Conservation (phyloP, 2,113 vertebrate species). For the Thermophis baileyi region DNA sequence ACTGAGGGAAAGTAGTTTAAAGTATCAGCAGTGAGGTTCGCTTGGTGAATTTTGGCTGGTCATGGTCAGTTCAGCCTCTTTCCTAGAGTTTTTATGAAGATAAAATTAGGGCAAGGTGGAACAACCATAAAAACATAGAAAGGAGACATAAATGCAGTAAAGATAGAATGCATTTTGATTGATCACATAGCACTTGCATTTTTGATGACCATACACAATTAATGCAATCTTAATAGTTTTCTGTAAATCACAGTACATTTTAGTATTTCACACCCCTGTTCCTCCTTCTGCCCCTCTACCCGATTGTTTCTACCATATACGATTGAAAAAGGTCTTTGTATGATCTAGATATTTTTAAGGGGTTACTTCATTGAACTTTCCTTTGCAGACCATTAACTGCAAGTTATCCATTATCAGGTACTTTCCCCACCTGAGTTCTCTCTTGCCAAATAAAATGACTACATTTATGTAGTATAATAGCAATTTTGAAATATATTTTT, state of each 20-base stretch:
- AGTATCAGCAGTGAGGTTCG: background rate
- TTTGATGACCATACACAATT: background rate
- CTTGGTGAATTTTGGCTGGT: background rate
- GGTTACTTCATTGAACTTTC: background rate
- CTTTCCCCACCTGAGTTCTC: slow-evolving; percentile 25
- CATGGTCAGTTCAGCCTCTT: background rate
- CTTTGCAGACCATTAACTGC: slow-evolving; percentile 30
- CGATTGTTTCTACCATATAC: background rate
- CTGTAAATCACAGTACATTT: background rate
- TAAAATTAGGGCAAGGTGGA: background rate
- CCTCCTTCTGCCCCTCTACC: background rate
- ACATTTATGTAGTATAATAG: slow-evolving; percentile 30
- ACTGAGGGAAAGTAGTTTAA: background rate
- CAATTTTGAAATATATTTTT: slow-evolving; percentile 40
- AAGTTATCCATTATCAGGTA: slow-evolving; percentile 2
- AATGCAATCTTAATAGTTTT: background rate
- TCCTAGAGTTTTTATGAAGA: background rate
- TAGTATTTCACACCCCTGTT: background rate
- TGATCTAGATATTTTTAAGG: background rate
- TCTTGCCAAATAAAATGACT: slow-evolving; percentile 23
- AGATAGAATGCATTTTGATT: background rate
- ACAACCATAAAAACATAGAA: background rate
- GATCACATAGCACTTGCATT: background rate
- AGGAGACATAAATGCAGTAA: background rate
- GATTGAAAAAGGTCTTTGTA: background rate